A percentile compares a stretch with the other conserved stretches of the same genome.
phyloP scores from a whole-genome alignment of 2,888 invertebrate species.

The Machimus rusticus region DNA sequence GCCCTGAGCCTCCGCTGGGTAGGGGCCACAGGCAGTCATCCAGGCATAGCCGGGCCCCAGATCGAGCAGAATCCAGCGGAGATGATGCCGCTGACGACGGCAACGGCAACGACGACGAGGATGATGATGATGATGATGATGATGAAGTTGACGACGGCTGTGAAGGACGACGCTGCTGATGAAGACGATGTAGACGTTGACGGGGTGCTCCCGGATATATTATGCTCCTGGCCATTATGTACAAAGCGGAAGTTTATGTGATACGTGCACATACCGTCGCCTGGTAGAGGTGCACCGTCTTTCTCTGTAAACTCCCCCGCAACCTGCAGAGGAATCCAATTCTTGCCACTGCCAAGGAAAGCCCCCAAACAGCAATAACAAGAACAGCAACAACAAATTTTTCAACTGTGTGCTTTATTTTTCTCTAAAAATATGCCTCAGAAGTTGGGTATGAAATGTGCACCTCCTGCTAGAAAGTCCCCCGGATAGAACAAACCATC shows the following conservation, averaged over 20 bases:
- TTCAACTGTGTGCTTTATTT: background rate
- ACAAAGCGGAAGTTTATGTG: slow-evolving; percentile 28
- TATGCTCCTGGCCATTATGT: slow-evolving; percentile 14
- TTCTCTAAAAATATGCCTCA: slow-evolving; percentile 34
- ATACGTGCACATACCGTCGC: slow-evolving; percentile 12
- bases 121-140: background rate
- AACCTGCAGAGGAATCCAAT: slow-evolving; percentile 15
- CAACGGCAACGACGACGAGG: background rate
- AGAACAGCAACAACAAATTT: slow-evolving; percentile 18
- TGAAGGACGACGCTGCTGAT: slow-evolving; percentile 18
- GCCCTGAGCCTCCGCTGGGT: background rate
- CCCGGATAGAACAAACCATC: background rate
- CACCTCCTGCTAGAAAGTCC: background rate
- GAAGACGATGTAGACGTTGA: slow-evolving; percentile 15
- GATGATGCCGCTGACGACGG: background rate
- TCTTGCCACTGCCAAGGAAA: background rate
- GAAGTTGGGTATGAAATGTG: slow-evolving; percentile 24
- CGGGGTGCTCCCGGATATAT: slow-evolving; percentile 23
- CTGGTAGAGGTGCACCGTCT: background rate
- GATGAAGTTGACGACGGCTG: slow-evolving; percentile 24
- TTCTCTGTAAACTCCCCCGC: background rate
- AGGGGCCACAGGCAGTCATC: background rate
- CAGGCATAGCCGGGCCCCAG: background rate
- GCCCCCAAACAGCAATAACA: background rate
- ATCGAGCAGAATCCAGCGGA: background rate